Base-by-base conservation (phyloP, 2,797 vertebrate species). In the Gallinago stenura region DNA sequence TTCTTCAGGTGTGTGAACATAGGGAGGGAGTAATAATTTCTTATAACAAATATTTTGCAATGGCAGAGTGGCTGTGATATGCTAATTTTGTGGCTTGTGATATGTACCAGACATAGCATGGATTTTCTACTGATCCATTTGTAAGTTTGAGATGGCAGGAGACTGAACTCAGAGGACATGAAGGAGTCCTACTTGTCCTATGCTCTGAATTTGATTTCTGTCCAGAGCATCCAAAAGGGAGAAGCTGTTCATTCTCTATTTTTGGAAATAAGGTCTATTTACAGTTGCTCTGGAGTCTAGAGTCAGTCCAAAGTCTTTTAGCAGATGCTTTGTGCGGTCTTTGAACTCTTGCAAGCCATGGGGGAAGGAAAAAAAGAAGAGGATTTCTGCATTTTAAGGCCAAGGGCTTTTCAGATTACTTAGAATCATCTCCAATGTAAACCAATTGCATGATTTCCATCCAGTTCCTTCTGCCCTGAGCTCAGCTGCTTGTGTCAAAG, bases 281-380 rank as follows among this genome's bases (percentile, higher is more conserved):
- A 83, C 78, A 65, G 75, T 94, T 92, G 10, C 79, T 91, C 51
- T 87, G 75, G 65, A 93, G 82, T 31, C 48, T 30, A 86, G 22
- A 96, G 45, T 53, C 54, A 69, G 69, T 81, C 37, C 33, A 58
- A 94, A 97, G 64, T 35, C 28, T 86, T 94, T 93, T 91, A 96
- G 79, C 95, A 96, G 89, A 93, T 92, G 69, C 57, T 94, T 92
- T 83, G 37, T 80, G 82, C 92, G 89, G 90, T 92, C 92, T 96
- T 94, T 90, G 71, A 96, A 84, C 77, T 87, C 73, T 48, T 73
- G 48, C 35, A 87, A 88, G 75, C 45, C 81, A 87, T 13, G 21
- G 57, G 69, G 48, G 43, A 82, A 94, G 46, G 65, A 24, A 83
- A 70, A 70, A 90, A 86, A 73, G 28, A 86, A 22, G 39, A 90